Conservation (phyloP, 2,113 vertebrate species). For the Alouatta palliata region DNA sequence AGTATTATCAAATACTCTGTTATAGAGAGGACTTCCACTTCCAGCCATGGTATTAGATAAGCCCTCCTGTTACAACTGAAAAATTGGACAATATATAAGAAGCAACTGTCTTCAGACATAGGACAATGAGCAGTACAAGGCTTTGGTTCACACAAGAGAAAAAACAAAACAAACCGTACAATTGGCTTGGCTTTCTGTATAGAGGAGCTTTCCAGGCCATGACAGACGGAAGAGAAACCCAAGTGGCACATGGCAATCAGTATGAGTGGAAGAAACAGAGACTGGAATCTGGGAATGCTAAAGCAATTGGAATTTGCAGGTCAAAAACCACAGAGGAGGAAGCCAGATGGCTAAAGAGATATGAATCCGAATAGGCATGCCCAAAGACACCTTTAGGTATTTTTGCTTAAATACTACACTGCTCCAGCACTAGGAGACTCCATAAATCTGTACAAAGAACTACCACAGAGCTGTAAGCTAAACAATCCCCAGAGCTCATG, state of each 20-base stretch:
- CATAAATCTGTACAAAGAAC: neutral
- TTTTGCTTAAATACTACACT: neutral
- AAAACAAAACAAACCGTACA: neutral
- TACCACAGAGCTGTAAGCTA: neutral
- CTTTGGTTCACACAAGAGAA: neutral
- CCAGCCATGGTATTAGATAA: neutral
- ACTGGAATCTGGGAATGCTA: neutral
- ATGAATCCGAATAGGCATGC: neutral
- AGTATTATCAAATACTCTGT: neutral
- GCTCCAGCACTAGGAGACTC: neutral
- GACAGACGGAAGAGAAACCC: neutral
- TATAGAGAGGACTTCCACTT: neutral
- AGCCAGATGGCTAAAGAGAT: neutral
- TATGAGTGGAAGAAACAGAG: neutral
- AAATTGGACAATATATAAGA: neutral
- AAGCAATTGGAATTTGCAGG: neutral
- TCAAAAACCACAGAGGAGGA: neutral
- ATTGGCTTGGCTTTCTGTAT: neutral
- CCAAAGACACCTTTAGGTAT: neutral
- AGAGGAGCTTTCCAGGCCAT: neutral
- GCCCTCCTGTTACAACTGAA: neutral
- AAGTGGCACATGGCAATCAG: neutral
- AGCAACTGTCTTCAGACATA: neutral
- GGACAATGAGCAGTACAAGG: neutral
- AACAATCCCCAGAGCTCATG: neutral